Conservation (phyloP, 2,113 vertebrate species). For the Lepisosteus oculatus region DNA sequence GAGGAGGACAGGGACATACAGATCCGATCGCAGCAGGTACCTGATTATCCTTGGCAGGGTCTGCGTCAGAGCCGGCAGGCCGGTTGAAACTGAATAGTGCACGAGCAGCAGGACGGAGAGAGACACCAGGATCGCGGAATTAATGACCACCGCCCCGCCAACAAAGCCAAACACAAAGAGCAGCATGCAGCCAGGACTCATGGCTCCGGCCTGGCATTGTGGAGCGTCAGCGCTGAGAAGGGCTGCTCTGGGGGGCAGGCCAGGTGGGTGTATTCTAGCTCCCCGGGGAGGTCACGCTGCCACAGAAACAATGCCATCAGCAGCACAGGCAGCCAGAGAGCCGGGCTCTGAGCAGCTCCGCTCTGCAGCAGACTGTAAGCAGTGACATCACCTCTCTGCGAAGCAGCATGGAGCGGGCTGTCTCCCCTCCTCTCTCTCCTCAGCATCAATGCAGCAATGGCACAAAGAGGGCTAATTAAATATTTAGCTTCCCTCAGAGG, state of each 20-base stretch:
- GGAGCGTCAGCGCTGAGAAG: conserved; percentile 60
- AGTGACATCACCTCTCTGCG: conserved; percentile 71
- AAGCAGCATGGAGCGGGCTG: conserved; percentile 10
- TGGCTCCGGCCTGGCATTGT: conserved; percentile 86
- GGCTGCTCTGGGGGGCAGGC: conserved; percentile 11
- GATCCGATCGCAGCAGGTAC: conserved; percentile 55
- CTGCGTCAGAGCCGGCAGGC: conserved; percentile 88
- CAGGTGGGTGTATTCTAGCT: conserved; percentile 54
- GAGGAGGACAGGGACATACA: not conserved
- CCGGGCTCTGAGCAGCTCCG: conserved; percentile 33
- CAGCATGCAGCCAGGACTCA: conserved; percentile 98
- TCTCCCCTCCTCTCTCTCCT: conserved; percentile 21
- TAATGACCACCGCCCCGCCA: conserved; percentile 97
- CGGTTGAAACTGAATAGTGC: conserved; percentile 92
- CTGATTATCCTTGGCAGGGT: conserved; percentile 85
- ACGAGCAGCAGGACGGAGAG: conserved; percentile 96
- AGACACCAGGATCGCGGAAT: conserved; percentile 93
- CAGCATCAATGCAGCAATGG: conserved; percentile 60
- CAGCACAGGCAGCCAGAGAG: conserved; percentile 45
- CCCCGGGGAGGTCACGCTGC: conserved; percentile 67
- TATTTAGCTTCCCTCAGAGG: conserved; percentile 42
- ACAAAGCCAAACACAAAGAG: conserved; percentile 99
- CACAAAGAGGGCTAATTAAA: conserved; percentile 58
- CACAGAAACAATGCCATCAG: conserved; percentile 80
- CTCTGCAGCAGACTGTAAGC: conserved; percentile 65